Conservation (phyloP, 2,888 invertebrate species). For the Antitype chi region DNA sequence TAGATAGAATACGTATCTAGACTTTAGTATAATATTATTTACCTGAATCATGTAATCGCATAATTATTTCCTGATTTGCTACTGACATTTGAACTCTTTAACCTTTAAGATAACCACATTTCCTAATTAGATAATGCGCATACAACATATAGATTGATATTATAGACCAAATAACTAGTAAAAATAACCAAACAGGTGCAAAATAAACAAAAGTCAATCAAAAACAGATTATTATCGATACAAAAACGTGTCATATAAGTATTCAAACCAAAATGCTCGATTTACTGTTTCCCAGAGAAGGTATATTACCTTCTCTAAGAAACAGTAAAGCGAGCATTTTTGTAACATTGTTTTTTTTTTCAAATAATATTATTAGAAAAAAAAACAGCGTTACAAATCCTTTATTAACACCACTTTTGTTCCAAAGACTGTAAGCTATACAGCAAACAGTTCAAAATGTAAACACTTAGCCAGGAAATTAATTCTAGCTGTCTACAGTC, state of each 20-base stretch:
- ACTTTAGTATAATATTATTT: conserved; percentile 18
- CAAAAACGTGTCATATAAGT: neutral
- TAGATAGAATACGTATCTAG: neutral
- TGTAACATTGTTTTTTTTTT: too few relatives aligned
- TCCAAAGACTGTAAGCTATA: neutral
- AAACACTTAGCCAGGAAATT: conserved; percentile 29
- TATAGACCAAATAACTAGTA: neutral
- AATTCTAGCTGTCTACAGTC: conserved; percentile 36
- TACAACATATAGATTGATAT: neutral
- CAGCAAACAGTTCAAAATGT: neutral
- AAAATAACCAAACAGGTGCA: neutral
- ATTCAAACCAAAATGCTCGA: conserved; percentile 1
- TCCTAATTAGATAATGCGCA: conserved; percentile 34
- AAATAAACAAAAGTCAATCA: neutral
- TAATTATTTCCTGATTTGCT: conserved; percentile 55
- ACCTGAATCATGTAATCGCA: conserved; percentile 33
- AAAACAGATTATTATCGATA: neutral
- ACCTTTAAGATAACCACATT: conserved; percentile 30
- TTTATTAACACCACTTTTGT: neutral
- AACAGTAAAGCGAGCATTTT: too few relatives aligned
- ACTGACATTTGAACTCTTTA: conserved; percentile 39
- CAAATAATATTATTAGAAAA: neutral
- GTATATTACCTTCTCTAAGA: too few relatives aligned
- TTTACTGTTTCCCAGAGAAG: neutral
- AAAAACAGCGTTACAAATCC: neutral